Evolutionary conservation across 1,140 invertebrate species (phyloP), one percentile per base, ranked within the genome.

Genomic region (Pseudomyrmex gracilis): DNA sequence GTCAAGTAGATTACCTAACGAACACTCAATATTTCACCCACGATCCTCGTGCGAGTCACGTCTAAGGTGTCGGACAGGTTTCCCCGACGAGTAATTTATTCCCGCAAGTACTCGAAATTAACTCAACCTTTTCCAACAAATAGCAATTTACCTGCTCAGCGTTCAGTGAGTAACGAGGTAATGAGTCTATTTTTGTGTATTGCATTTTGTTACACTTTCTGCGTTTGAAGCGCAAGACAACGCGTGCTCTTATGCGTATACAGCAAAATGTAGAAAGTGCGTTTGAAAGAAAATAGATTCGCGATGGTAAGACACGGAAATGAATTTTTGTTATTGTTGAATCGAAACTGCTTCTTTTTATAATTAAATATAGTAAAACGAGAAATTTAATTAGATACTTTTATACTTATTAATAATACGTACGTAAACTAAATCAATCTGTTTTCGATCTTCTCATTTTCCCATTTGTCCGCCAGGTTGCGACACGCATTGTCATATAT

Each of bases 141-240:
- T 78, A 78, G n/a, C 45, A 58, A 80, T 78, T 49, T 57, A 43
- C 53, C 53, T 34, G 45, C n/a, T 71, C 47, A 13, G 20, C 43
- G 43, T 80, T 58, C 53, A 70, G 8, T 34, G 76, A 71, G n/a
- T 17, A 70, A 58, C 53, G 66, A 55, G 74, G 51, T 78, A 80
- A 80, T 22, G 64, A 68, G 64, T 43, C 66, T 24, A 80, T 80
- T 47, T 80, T 80, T 58, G 73, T 2, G 20, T 24, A 20, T 51
- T 57, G 53, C 76, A 80, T 15, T 80, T 80, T 55, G 76, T 78
- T 71, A 80, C 76, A 80, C 76, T 80, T 80, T 80, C 76, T 80
- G 76, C 76, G n/a, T 70, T n/a, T 7, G 17, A 47, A 68, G 58
- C 13, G 64, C 47, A 10, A 64, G 2, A 77, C 15, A 58, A 47